Base-by-base conservation (phyloP, 1,140 invertebrate species). In the Tetramorium parvispinum region DNA sequence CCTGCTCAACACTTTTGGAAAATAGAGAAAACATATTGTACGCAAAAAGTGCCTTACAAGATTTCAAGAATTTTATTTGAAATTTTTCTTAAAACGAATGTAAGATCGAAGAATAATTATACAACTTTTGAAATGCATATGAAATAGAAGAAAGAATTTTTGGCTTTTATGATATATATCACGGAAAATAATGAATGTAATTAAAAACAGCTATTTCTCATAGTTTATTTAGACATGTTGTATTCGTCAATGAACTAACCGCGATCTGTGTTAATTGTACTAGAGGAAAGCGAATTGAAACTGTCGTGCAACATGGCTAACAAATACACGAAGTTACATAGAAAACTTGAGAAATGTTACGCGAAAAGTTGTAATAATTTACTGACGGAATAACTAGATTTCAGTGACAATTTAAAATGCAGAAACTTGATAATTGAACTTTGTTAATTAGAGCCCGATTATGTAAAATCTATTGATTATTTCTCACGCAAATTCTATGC, bases 391-490 rank as follows among this genome's bases (percentile, higher is more conserved):
- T 73, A 82, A 82, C 57, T 32, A 59, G 24, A 82, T 82, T 73
- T 59, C 24, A 46, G 32, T 65, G n/a, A 71, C 79, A 73, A 73
- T 82, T 82, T 71, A 71, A 82, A 82, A 82, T 59, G 21, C 66
- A 73, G 11, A 73, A 59, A 82, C 40, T 75, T 57, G 18, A 75
- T 57, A 75, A 73, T 43, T 49, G 27, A 82, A 82, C 66, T 82
- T 82, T 21, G 7, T 73, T 59, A 73, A 73, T 73, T 46, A 32
- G 21, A 68, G 37, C 18, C 43, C 21, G 40, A 73, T 82, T 82
- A 73, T 73, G 40, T 59, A 82, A 82, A 73, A 46, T 37, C 24
- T n/a, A 46, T 73, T 57, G 53, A 71, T 59, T 49, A 73, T 40
- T 59, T 71, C 43, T 57, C 24, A 32, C 11, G 24, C 53, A 46